Base-by-base conservation (phyloP, 2,113 vertebrate genomes). In the Scomber japonicus region DNA sequence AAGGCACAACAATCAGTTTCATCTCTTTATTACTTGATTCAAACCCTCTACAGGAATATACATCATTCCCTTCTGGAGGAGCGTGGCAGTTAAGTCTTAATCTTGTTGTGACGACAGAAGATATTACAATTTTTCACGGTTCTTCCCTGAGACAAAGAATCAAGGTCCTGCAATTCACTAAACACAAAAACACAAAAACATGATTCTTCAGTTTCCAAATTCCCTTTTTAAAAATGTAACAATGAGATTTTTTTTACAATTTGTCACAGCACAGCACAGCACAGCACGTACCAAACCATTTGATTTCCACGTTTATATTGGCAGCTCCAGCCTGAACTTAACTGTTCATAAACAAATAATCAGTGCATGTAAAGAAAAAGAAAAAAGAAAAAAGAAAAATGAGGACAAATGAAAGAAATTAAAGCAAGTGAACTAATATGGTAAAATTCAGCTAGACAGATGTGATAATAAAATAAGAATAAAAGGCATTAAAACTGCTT, bases 81-180 rank as follows among this genome's bases (percentile, higher is more conserved):
- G 75, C 35, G 61, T 40, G 67, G 54, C 59, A 81, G 71, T 62
- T 1, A 12, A 3, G 14, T 17, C 68, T 68, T 72, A 5, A 73
- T 44, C 15, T 15, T 81, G 68, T 68, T 21, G 56, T 55, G 21
- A 67, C 27, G 17, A 54, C 67, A 61, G 11, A 46, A 45, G 16
- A 76, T 11, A 51, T 30, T 63, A 21, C 13, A 54, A 15, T 50
- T 87, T 68, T 56, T 8, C 54, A n/a, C 11, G 40, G 48, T 35
- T 50, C 40, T 83, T 87, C 81, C 90, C 90, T 92, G 90, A 90
- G 86, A 78, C 62, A 77, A 51, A 73, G 21, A 57, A 70, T 54
- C 27, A 60, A 63, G 8, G 16, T 27, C n/a, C 54, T 74, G 63
- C 45, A 75, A 10, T 12, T 9, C n/a, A n/a, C n/a, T n/a, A n/a